Evolutionary conservation across 2,113 vertebrate genomes (phyloP), one percentile per base, ranked within the genome.

Genomic region (Apteryx owenii): DNA sequence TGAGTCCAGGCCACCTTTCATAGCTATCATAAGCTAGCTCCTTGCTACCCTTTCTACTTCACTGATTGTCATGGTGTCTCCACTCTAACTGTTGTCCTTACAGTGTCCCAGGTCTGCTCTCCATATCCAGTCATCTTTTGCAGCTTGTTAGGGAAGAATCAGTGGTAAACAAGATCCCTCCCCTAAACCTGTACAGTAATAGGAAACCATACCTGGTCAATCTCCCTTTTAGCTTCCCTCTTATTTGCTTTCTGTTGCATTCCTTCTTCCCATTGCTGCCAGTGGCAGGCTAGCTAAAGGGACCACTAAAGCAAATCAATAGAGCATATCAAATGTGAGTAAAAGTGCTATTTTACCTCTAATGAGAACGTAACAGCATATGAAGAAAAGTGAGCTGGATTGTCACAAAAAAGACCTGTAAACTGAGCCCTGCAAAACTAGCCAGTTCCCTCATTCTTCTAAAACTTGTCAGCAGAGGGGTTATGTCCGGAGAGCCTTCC

Each of bases 261-360:
- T 51, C 11, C 13, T 17, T 31, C 5, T 23, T 44, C 14, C 0
- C 0, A 5, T 3, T 69, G 42, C 40, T 93, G 25, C 23, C 1
- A 54, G 9, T 3, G 5, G n/a, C 40, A 81, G 15, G 23, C 69
- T 62, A 61, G 48, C 9, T 44, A 61, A 73, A 26, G 48, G 36
- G 14, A 48, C 13, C 40, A 42, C 22, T 2, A 58, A 13, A 85
- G 33, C 5, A 38, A 23, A 65, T 31, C 58, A 56, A 11, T 17
- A 85, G 22, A 85, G 9, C 12, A 29, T 26, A 73, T 2, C 12
- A 40, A 38, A 5, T 0, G 0, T 38, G 13, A 85, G 15, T 18
- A 77, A 29, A 7, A 73, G 3, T 0, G 1, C 3, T 29, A 6
- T 5, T 86, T n/a, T 42, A 38, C 15, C 5, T 36, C 20, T 40